These are phyloP conservation scores for Thaumetopoea pityocampa DNA, from an alignment of 1,140 invertebrate genomes.

Conservation along the genomic window DNA sequence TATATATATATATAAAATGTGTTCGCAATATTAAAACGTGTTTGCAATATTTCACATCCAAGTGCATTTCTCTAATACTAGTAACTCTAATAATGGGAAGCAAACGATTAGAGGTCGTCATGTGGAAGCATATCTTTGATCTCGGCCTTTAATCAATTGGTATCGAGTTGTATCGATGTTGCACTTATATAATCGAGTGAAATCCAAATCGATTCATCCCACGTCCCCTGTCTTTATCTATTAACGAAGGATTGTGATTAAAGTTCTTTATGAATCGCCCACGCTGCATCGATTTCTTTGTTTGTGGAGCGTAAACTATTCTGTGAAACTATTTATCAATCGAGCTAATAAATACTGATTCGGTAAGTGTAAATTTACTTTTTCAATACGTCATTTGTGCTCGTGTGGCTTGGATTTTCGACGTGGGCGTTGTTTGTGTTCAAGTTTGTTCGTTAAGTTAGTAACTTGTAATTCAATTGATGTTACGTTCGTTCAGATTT, in stretches of 20 bases:
- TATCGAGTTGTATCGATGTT: slow-evolving; percentile 47
- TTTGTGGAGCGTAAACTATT: slow-evolving; percentile 9
- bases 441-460: too few relatives aligned
- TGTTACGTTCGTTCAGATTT: too few relatives aligned
- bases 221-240: slow-evolving; percentile 38
- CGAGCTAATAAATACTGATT: too few relatives aligned
- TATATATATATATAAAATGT: not conserved
- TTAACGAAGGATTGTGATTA: slow-evolving; percentile 34
- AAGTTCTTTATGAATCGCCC: slow-evolving; percentile 31
- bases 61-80: slow-evolving; percentile 26
- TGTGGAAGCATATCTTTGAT: slow-evolving; percentile 63
- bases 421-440: too few relatives aligned
- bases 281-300: slow-evolving; percentile 18
- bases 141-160: slow-evolving; percentile 50
- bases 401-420: too few relatives aligned
- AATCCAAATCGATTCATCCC: slow-evolving; percentile 40
- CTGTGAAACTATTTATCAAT: slow-evolving; percentile 1
- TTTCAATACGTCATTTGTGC: too few relatives aligned
- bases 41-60: slow-evolving; percentile 13
- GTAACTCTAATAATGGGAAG: slow-evolving; percentile 58
- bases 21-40: slow-evolving; percentile 3
- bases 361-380: too few relatives aligned
- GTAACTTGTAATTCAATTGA: too few relatives aligned
- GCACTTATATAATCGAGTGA: slow-evolving; percentile 38
- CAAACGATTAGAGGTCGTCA: slow-evolving; percentile 40